Percentiles rank a stretch among this genome's conserved stretches.
phyloP scores from a whole-genome alignment of 2,113 vertebrate genomes.

The Hydropotes inermis region DNA sequence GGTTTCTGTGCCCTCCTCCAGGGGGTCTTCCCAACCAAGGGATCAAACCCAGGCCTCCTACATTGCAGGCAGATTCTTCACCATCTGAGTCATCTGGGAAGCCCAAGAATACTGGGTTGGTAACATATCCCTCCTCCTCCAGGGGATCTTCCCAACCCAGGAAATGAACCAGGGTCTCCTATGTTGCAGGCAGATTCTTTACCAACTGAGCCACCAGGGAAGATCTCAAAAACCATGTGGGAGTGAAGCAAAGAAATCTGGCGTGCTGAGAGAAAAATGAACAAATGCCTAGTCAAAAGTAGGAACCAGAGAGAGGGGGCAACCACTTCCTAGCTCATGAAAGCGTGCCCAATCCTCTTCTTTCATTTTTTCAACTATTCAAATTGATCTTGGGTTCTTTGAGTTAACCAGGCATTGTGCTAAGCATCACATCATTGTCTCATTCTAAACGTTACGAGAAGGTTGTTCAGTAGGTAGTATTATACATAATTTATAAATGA shows the following conservation, averaged over 20 bases:
- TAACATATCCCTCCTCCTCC: neutral
- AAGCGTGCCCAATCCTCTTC: neutral
- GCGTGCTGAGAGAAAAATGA: neutral
- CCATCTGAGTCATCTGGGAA: neutral
- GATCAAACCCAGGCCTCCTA: neutral
- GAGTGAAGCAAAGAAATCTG: neutral
- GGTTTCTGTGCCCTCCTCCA: neutral
- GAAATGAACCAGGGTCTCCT: neutral
- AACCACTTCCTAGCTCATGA: neutral
- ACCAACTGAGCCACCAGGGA: neutral
- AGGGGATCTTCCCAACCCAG: neutral
- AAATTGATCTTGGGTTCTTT: neutral
- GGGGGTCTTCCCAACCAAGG: neutral
- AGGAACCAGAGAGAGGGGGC: neutral
- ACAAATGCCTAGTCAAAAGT: neutral
- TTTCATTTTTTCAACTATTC: neutral
- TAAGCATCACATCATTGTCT: neutral
- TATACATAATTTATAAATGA: neutral
- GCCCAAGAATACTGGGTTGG: neutral
- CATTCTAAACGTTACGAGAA: neutral
- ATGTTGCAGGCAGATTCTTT: neutral
- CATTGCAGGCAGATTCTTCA: neutral
- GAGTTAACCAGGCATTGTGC: neutral
- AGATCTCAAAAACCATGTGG: neutral
- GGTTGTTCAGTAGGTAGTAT: neutral